Conservation (phyloP, 2,888 invertebrate species). For the Tiphia femorata region DNA sequence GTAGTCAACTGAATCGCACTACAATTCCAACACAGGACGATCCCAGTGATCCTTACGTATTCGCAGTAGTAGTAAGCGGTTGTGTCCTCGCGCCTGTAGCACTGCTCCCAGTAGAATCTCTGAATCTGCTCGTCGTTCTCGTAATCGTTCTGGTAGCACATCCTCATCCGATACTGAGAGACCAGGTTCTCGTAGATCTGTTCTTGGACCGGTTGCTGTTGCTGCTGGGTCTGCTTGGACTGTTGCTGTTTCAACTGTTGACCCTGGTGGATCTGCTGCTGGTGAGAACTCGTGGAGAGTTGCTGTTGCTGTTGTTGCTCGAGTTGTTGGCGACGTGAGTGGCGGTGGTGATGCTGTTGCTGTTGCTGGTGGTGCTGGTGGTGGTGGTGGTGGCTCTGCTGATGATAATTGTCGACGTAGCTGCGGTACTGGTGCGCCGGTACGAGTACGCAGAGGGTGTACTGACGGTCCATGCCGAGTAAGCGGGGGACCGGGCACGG, state of each 20-base stretch:
- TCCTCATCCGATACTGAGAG: conserved; percentile 65
- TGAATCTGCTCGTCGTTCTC: conserved; percentile 68
- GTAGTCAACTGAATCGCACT: no score
- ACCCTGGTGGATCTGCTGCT: conserved; percentile 28
- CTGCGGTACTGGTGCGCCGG: conserved; percentile 67
- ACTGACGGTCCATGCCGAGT: conserved; percentile 68
- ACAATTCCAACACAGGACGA: neutral
- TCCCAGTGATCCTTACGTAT: conserved; percentile 59
- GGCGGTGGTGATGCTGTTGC: conserved; percentile 21
- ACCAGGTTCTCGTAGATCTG: conserved; percentile 66
- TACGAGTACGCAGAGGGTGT: conserved; percentile 67
- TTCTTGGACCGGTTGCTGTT: conserved; percentile 51
- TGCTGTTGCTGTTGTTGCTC: conserved; percentile 30
- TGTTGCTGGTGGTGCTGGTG: conserved; percentile 22
- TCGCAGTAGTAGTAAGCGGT: conserved; percentile 68
- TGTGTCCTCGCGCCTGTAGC: conserved; percentile 62
- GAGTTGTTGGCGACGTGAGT: conserved; percentile 23
- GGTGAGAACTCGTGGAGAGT: conserved; percentile 24
- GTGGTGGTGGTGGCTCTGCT: conserved; percentile 47
- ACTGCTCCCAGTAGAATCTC: conserved; percentile 67
- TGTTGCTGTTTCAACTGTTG: conserved; percentile 25
- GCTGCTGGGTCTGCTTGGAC: conserved; percentile 17
- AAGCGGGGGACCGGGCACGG: conserved; percentile 42
- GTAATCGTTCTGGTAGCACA: conserved; percentile 68
- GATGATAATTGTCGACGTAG: conserved; percentile 61